Evolutionary conservation across 2,113 vertebrate genomes (phyloP), one percentile per base, ranked within the genome.

Genomic region (Sceloporus tristichus): DNA sequence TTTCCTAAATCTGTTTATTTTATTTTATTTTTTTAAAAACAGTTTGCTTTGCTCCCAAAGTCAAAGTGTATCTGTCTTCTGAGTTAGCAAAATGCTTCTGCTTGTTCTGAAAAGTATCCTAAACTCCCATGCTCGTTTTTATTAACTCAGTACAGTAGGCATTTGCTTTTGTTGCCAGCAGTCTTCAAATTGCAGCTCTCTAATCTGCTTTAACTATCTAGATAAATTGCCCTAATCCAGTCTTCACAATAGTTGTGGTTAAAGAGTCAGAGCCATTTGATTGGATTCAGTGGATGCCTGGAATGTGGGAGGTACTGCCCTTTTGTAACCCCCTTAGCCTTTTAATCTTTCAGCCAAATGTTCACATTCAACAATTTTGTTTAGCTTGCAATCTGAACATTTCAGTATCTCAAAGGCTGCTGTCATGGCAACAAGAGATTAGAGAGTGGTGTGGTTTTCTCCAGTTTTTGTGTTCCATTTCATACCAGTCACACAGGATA

Each of bases 341-440:
- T 97, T 98, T 97, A 98, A 98, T 98, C 97, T 97, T 96, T 95
- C 96, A 97, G 97, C 97, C 97, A 97, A 98, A 98, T 97, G 97
- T 98, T 98, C 97, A 96, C 96, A 98, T 97, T 98, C 96, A 98
- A 98, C 97, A 97, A 97, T 97, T 98, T 98, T 98, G 97, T 98
- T 98, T 97, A 97, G 97, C 96, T 96, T 96, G 97, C 96, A 97
- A 96, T 97, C 95, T 96, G 97, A 96, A 97, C 97, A 97, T 98
- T 98, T 97, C 96, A 95, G 96, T 96, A 96, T 97, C 96, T 97
- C 96, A 97, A 97, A 97, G 96, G 95, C 97, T 97, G 97, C 96
- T 98, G 96, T 97, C 97, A 98, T 97, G 97, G 97, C 96, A 98
- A 98, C 97, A 92, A 78, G 96, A 97, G 97, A 97, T 97, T 96